Conservation (phyloP, 2,888 invertebrate species). For the Scaptomyza reducta region DNA sequence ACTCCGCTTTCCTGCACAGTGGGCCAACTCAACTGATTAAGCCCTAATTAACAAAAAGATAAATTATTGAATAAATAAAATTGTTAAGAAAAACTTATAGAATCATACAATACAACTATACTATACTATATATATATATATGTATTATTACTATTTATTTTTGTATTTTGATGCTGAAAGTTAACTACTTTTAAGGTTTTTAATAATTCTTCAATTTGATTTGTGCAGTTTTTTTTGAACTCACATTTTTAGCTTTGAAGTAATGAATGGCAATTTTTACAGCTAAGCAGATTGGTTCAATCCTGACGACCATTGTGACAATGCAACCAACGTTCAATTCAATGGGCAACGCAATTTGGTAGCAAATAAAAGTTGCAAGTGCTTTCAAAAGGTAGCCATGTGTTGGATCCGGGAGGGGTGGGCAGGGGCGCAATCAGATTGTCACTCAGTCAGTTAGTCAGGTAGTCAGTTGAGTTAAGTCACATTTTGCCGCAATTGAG, state of each 20-base stretch:
- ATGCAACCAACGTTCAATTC: conserved; percentile 37
- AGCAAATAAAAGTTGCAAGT: conserved; percentile 61
- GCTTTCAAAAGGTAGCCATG: conserved; percentile 25
- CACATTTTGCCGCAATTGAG: conserved; percentile 76
- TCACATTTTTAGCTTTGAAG: too few species aligned
- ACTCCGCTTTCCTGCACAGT: conserved; percentile 32
- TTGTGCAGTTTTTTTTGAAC: background rate
- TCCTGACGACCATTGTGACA: conserved; percentile 18
- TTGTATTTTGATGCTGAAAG: too few species aligned
- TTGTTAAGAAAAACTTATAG: background rate
- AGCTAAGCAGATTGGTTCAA: background rate
- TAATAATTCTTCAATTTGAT: background rate
- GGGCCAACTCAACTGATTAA: background rate
- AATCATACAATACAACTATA: background rate
- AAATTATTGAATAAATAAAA: background rate
- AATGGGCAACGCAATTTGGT: conserved; percentile 59
- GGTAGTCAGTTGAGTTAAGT: conserved; percentile 69
- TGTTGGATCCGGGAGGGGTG: too few species aligned
- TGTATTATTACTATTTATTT: too few species aligned
- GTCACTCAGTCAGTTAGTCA: conserved; percentile 13
- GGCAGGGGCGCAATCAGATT: too few species aligned
- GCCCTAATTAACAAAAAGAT: background rate
- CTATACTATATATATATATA: too few species aligned
- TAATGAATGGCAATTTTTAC: background rate
- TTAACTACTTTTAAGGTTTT: too few species aligned